Evolutionary conservation across 2,888 invertebrate genomes (phyloP), one percentile per base, ranked within the genome.

Genomic region (Nemapogon koenigi): DNA sequence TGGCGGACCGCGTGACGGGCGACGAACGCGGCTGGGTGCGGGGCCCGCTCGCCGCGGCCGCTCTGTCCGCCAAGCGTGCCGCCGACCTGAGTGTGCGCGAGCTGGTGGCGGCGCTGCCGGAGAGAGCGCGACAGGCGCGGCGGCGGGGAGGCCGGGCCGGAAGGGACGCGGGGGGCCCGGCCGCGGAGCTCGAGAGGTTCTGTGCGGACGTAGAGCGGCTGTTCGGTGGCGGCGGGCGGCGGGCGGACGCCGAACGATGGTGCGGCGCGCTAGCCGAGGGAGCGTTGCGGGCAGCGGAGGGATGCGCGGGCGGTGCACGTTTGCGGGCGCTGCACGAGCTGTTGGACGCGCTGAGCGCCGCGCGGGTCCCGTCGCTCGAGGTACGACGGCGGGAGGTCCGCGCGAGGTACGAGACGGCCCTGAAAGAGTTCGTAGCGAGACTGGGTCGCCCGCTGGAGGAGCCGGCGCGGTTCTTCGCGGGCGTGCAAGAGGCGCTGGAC

Each of bases 1-100:
- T 96, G 53, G 93, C 94, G 46, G 90, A 94, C 55, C 96, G 97
- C 59, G 96, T 96, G 16, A 89, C 94, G 85, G 90, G 91, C 88
- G 93, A 71, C 89, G 92, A 61, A 83, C 89, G 35, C 19, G 48
- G 39, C 43, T 39, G 53, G 16, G 68, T 62, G 49, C 62, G 64
- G 41, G 63, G 56, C 45, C 64, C 62, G 46, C 57, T 66, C 47
- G 70, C 68, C 27, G 64, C 59, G 29, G 63, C 51, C 48, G 67
- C 68, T 4, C 68, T 68, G 57, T 68, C 64, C 38, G 67, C 67
- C 49, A 71, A 71, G 62, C 62, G 72, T 40, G 61, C 90, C 54
- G 94, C 97, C 55, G 97, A 98, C 76, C 88, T 89, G 51, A 91
- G 92, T 51, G 93, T 98, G 87, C 86, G 88, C 48, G 85, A 87